Percentiles rank a stretch among this genome's conserved stretches.
These are phyloP conservation scores for Candidula unifasciata DNA, from an alignment of 2,888 invertebrate genomes.

Conservation along the genomic window DNA sequence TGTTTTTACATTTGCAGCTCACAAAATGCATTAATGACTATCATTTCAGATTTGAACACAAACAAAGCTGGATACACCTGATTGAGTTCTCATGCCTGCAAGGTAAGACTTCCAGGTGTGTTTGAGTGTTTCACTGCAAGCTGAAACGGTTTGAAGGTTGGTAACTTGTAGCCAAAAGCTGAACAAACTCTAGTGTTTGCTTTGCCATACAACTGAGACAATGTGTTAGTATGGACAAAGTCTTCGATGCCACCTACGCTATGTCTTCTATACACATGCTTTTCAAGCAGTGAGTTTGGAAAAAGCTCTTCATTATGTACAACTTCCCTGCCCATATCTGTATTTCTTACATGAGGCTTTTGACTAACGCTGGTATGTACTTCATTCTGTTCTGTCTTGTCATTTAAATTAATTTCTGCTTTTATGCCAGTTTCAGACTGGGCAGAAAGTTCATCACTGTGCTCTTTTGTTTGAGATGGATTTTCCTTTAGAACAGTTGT, in stretches of 20 bases:
- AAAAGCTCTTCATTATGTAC: constrained; percentile 39
- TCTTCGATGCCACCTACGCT: constrained; percentile 95
- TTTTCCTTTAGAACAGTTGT: constrained; percentile 36
- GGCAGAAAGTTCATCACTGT: constrained; percentile 31
- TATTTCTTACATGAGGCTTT: constrained; percentile 21
- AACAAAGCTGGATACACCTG: too few relatives aligned
- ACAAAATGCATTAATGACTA: too few relatives aligned
- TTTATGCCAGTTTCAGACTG: constrained; percentile 39
- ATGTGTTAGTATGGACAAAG: constrained; percentile 82
- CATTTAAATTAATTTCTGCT: background rate
- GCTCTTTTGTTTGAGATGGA: background rate
- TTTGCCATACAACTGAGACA: constrained; percentile 60
- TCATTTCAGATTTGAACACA: too few relatives aligned
- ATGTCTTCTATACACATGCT: constrained; percentile 83
- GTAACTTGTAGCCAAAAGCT: constrained; percentile 47
- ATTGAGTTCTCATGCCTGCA: too few relatives aligned
- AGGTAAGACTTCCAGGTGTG: constrained; percentile 50
- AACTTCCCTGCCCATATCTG: constrained; percentile 28
- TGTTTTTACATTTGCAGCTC: too few relatives aligned
- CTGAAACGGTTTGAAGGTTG: constrained; percentile 76
- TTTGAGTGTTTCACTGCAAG: constrained; percentile 63
- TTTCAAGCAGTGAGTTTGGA: constrained; percentile 53
- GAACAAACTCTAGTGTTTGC: constrained; percentile 21
- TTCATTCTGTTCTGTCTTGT: constrained; percentile 61
- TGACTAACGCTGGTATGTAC: constrained; percentile 39